Base-by-base conservation (phyloP, 2,797 vertebrate genomes). In the Squalus acanthias region DNA sequence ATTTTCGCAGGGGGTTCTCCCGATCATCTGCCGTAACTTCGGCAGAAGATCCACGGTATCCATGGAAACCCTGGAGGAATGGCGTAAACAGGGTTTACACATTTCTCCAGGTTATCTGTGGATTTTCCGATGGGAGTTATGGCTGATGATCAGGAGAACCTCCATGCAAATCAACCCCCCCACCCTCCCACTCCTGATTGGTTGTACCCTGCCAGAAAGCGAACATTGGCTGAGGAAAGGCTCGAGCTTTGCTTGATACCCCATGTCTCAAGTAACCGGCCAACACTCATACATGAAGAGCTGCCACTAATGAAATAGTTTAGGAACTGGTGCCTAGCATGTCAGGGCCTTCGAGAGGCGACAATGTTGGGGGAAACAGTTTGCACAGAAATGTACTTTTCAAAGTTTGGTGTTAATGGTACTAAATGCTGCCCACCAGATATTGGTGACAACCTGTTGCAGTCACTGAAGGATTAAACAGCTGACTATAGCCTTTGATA, bases 381-480 rank as follows among this genome's bases (percentile, higher is more conserved):
- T 6, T 65, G 33, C 13, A 92, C 5, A 7, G 89, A 65, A n/a
- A n/a, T 17, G 0, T 92, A 33, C 60, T 33, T 63, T 88, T 88
- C 6, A n/a, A 60, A 92, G 89, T 33, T 65, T 92, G 13, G 15
- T 92, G 29, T 65, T 92, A 60, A 33, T 33, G 7, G 17, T 33
- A 13, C n/a, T 9, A 33, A 91, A 57, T 7, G 24, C 53, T 0
- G 2, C 53, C 50, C 26, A 65, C 3, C 60, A 65, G 89, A n/a
- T 50, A 46, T 53, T 72, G 39, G 93, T 46, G 69, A 53, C 65
- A 95, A 24, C n/a, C 93, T 53, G 39, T 72, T 50, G 22, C 46
- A 95, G n/a, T 46, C n/a, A 46, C 46, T 94, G 39, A 95, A 53
- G 67, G 69, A 72, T 94, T 70, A 95, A 95, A 50, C 93, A 95